These are phyloP conservation scores for Escarpia spicata DNA, from an alignment of 2,888 invertebrate genomes.

Conservation along the genomic window DNA sequence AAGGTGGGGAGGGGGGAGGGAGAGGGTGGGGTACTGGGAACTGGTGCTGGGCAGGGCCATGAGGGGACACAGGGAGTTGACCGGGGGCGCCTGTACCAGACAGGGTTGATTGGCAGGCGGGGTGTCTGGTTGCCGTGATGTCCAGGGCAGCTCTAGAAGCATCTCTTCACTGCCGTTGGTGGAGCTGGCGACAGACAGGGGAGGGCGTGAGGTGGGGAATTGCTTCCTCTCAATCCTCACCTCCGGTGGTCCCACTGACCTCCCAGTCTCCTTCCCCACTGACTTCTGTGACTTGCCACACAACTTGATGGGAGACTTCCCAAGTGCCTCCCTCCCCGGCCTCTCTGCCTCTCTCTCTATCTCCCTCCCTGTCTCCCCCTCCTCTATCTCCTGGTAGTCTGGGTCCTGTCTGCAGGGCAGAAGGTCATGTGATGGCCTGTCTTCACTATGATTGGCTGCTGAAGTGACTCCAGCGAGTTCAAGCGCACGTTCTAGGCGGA, in stretches of 20 bases:
- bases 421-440: neutral
- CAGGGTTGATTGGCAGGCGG: neutral
- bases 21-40: constrained; percentile 36
- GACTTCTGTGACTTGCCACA: constrained; percentile 33
- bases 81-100: constrained; percentile 38
- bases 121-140: neutral
- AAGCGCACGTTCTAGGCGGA: constrained; percentile 36
- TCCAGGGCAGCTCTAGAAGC: constrained; percentile 25
- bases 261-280: neutral
- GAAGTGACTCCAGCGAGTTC: constrained; percentile 22
- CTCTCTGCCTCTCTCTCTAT: constrained; percentile 30
- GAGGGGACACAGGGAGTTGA: constrained; percentile 47
- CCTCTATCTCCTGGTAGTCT: constrained; percentile 57
- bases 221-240: neutral
- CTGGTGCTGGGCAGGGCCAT: constrained; percentile 50
- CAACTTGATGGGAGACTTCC: neutral
- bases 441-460: neutral
- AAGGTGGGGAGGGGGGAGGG: constrained; percentile 38
- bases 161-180: constrained; percentile 56
- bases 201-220: constrained; percentile 40
- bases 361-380: constrained; percentile 35
- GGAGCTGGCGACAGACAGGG: constrained; percentile 57
- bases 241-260: neutral
- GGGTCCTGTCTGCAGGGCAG: constrained; percentile 44
- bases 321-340: neutral